These are phyloP conservation scores for Clarias macrocephalus DNA, from an alignment of 2,113 vertebrate genomes.

Conservation along the genomic window DNA sequence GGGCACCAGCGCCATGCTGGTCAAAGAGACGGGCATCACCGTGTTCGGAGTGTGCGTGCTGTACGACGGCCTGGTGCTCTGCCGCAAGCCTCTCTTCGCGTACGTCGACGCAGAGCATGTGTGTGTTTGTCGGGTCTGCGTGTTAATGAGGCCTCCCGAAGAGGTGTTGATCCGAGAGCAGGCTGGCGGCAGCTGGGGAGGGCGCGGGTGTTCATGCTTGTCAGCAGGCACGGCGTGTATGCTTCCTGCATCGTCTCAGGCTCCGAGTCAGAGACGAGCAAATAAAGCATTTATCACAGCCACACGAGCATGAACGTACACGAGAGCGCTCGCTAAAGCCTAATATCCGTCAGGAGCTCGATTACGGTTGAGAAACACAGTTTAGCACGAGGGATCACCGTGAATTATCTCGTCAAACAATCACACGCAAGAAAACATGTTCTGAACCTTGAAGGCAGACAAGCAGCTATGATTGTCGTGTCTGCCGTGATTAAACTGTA, in stretches of 20 bases:
- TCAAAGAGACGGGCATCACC: constrained; percentile 94
- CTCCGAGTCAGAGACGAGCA: constrained; percentile 1
- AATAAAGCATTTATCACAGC: constrained; percentile 8
- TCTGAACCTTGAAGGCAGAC: neutral
- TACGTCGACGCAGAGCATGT: constrained; percentile 70
- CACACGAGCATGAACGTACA: neutral
- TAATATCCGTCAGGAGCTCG: too few relatives aligned
- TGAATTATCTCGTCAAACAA: neutral
- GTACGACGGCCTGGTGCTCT: constrained; percentile 87
- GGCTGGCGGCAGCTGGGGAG: constrained; percentile 1
- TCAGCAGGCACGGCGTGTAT: neutral
- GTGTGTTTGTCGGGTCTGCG: constrained; percentile 10
- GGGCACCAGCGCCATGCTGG: constrained; percentile 95
- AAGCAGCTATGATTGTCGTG: too few relatives aligned
- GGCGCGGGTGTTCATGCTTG: constrained; percentile 15
- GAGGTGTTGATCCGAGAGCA: neutral
- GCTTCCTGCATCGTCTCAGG: neutral
- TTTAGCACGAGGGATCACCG: neutral
- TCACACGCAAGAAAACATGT: neutral
- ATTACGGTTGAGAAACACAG: neutral
- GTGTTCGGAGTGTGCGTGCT: constrained; percentile 92
- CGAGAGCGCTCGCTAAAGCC: neutral
- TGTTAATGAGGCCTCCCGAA: constrained; percentile 1
- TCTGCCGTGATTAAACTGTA: too few relatives aligned
- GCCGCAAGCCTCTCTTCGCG: constrained; percentile 74